These are phyloP conservation scores for Pachyrhynchus sulphureomaculatus DNA, from an alignment of 1,140 invertebrate genomes.

Conservation along the genomic window DNA sequence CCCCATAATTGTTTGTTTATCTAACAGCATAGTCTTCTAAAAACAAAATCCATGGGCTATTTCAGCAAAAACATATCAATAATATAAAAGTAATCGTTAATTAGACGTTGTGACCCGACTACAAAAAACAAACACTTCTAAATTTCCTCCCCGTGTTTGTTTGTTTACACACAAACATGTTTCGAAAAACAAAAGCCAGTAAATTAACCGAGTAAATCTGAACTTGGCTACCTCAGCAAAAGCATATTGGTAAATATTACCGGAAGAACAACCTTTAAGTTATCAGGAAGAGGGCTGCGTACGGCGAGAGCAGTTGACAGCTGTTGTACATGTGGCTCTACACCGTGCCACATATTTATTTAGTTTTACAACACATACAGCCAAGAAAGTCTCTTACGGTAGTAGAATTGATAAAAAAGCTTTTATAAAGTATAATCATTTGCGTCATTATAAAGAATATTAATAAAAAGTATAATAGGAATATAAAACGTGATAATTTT, in stretches of 20 bases:
- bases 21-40: too few species aligned
- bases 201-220: slow-evolving; percentile 12
- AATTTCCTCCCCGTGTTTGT: too few species aligned
- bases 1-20: slow-evolving; percentile 3
- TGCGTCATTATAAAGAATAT: too few species aligned
- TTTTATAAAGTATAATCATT: too few species aligned
- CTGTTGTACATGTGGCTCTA: slow-evolving; percentile 45
- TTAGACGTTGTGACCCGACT: too few species aligned
- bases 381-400: slow-evolving; percentile 27
- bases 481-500: too few species aligned
- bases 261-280: slow-evolving; percentile 38
- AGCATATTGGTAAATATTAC: slow-evolving; percentile 15
- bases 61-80: too few species aligned
- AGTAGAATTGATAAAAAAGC: slow-evolving; percentile 22
- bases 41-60: too few species aligned
- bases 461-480: too few species aligned
- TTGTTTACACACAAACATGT: neutral
- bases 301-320: slow-evolving; percentile 45
- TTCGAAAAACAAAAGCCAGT: slow-evolving; percentile 12
- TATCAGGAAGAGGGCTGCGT: slow-evolving; percentile 45
- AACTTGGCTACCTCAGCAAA: slow-evolving; percentile 4
- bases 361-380: slow-evolving; percentile 40
- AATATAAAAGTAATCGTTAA: too few species aligned
- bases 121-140: too few species aligned
- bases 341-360: slow-evolving; percentile 45